Evolutionary conservation across 2,113 vertebrate genomes (phyloP), one percentile per base, ranked within the genome.

Genomic region (Struthidea cinerea): DNA sequence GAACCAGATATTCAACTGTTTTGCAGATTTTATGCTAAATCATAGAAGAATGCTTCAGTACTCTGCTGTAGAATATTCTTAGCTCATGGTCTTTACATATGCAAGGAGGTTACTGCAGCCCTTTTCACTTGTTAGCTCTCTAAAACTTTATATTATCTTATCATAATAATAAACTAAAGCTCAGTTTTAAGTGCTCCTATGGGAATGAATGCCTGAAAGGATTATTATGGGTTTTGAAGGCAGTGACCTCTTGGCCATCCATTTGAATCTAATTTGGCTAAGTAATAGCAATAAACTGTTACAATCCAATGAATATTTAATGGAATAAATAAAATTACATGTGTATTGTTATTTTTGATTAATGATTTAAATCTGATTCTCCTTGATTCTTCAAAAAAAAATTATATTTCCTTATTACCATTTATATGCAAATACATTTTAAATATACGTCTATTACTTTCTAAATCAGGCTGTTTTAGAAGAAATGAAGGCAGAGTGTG

Each of bases 261-360:
- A 44, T 93, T 93, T 78, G 68, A 95, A 94, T 92, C 15, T 77
- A 84, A 70, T 95, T 79, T 93, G 39, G 7, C 26, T 89, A 87
- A 79, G 42, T 83, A 85, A 79, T 65, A 93, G 42, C 69, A 93
- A 63, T 91, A 93, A 93, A 85, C 42, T 77, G 15, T 59, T 95
- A 37, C 33, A 79, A 53, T 83, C 8, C 32, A 46, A 42, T 87
- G 28, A 85, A 85, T 81, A 84, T 41, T 91, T 84, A 84, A 71
- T 92, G 21, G 5, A 33, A 86, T 71, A 89, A 91, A 86, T 91
- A 81, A 78, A 95, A 81, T 82, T 59, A 60, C 28, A 23, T 63
- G 19, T 52, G 16, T 71, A 53, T 52, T 80, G 32, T 78, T 91
- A 70, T 77, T 92, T 93, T 78, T 89, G 7, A 91, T 94, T 80